These are phyloP conservation scores for Willowsia nigromaculata DNA, from an alignment of 2,888 invertebrate genomes.

Conservation along the genomic window DNA sequence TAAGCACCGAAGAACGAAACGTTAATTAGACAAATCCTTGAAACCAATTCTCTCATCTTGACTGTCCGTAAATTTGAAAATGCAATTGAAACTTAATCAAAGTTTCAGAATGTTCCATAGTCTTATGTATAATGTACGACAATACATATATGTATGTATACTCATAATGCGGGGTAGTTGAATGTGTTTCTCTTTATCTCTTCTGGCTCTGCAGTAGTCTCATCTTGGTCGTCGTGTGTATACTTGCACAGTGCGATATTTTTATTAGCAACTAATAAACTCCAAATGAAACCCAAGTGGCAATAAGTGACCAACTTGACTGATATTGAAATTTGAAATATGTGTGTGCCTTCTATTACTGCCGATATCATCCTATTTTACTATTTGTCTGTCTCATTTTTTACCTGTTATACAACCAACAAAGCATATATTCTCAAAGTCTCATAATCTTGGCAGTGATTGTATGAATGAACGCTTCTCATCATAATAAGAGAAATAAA, in stretches of 20 bases:
- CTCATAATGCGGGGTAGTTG: neutral
- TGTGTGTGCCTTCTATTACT: neutral
- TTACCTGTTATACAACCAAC: neutral
- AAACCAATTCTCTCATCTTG: conserved; percentile 48
- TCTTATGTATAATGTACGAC: neutral
- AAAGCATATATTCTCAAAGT: conserved; percentile 1
- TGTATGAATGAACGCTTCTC: conserved; percentile 54
- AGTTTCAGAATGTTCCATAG: neutral
- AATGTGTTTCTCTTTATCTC: neutral
- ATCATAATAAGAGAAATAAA: conserved; percentile 59
- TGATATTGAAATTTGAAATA: conserved; percentile 42
- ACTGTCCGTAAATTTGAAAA: conserved; percentile 45
- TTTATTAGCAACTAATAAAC: conserved; percentile 56
- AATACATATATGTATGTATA: neutral
- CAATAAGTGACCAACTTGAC: conserved; percentile 25
- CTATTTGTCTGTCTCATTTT: neutral
- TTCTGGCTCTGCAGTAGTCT: neutral
- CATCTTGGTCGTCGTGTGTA: neutral
- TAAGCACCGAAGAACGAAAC: conserved; percentile 2
- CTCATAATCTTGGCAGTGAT: neutral
- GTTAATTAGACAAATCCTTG: conserved; percentile 57
- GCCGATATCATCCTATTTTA: neutral
- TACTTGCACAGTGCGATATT: conserved; percentile 5
- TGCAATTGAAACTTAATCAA: conserved; percentile 34
- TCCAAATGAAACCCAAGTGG: conserved; percentile 42